Percentiles rank a stretch among this genome's conserved stretches.
Evolutionary conservation across 1,140 invertebrate genomes (phyloP).

Genomic region (Zaprionus africanus): DNA sequence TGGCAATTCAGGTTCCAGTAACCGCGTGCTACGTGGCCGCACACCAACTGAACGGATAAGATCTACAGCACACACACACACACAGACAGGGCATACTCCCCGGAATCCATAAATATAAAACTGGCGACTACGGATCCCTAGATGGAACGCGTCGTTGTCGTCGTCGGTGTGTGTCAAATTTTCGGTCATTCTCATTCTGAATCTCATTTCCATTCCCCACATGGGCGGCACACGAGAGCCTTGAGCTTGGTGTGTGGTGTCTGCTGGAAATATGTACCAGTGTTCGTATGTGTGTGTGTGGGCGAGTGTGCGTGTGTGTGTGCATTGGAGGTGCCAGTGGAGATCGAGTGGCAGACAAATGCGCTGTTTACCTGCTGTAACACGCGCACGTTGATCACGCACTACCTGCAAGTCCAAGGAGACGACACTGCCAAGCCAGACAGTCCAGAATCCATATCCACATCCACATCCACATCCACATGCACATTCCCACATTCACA

Average conservation of each 20-base stretch:
- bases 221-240: slow-evolving; percentile 31
- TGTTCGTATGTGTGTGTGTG: neutral
- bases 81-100: slow-evolving; percentile 5
- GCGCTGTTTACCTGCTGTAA: slow-evolving; percentile 78
- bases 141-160: slow-evolving; percentile 24
- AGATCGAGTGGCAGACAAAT: slow-evolving; percentile 67
- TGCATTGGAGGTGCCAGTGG: slow-evolving; percentile 19
- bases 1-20: slow-evolving; percentile 8
- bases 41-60: slow-evolving; percentile 62
- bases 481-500: slow-evolving; percentile 48
- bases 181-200: slow-evolving; percentile 47
- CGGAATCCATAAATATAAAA: slow-evolving; percentile 48
- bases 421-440: slow-evolving; percentile 20
- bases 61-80: slow-evolving; percentile 54
- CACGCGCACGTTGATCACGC: slow-evolving; percentile 59
- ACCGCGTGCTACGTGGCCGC: slow-evolving; percentile 54
- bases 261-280: neutral
- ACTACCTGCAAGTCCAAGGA: slow-evolving; percentile 17
- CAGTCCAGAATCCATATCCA: slow-evolving; percentile 28
- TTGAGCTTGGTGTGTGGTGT: slow-evolving; percentile 62
- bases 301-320: no score
- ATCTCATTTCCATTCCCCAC: slow-evolving; percentile 34
- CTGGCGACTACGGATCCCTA: slow-evolving; percentile 20
- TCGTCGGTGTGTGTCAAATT: slow-evolving; percentile 67
- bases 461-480: slow-evolving; percentile 41